Percentiles rank a stretch among this genome's conserved stretches.
Evolutionary conservation across 2,888 invertebrate genomes (phyloP).

Genomic region (Parasteatoda lunata): DNA sequence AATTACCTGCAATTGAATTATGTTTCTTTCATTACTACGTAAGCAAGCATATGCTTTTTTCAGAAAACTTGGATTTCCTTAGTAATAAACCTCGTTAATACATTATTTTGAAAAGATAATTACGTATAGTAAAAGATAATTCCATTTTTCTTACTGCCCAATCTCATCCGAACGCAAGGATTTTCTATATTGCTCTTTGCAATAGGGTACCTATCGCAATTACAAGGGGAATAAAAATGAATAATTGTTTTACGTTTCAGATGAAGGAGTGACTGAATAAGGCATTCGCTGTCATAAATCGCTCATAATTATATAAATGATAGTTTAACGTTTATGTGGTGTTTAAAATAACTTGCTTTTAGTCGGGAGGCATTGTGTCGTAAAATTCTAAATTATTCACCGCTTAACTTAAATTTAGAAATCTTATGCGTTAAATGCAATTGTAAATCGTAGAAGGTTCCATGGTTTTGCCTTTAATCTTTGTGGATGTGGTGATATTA

Average conservation of each 20-base stretch:
- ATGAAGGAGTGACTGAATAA: conserved; percentile 10
- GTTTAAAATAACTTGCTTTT: conserved; percentile 43
- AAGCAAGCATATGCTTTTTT: too few species aligned
- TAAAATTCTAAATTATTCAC: neutral
- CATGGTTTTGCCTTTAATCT: neutral
- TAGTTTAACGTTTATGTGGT: conserved; percentile 42
- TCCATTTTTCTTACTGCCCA: too few species aligned
- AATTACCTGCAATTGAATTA: too few species aligned
- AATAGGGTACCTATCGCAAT: neutral
- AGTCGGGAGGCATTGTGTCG: neutral
- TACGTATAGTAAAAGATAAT: too few species aligned
- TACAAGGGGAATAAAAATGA: neutral
- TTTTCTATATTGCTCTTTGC: neutral
- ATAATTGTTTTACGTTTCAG: neutral
- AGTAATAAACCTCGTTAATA: too few species aligned
- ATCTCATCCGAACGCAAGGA: too few species aligned
- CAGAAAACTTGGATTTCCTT: too few species aligned
- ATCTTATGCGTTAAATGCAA: neutral
- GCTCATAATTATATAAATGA: conserved; percentile 51
- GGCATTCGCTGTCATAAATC: conserved; percentile 48
- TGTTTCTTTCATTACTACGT: too few species aligned
- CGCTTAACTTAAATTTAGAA: neutral
- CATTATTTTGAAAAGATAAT: too few species aligned
- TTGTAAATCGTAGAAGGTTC: neutral
- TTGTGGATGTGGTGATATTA: too few species aligned